Conservation (phyloP, 2,113 vertebrate species). For the Thamnophis sirtalis region DNA sequence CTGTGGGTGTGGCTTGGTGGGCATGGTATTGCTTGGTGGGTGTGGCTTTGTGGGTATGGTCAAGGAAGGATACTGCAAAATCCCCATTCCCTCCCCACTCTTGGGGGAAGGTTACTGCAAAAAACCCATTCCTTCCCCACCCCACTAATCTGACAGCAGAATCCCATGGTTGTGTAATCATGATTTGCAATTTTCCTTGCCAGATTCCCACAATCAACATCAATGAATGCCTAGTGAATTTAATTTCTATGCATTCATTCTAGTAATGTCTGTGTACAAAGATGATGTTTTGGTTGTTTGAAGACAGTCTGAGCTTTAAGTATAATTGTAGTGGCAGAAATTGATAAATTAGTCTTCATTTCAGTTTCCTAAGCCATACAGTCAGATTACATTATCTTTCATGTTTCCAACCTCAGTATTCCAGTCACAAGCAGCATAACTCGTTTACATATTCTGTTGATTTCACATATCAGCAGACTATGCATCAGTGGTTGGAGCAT, state of each 20-base stretch:
- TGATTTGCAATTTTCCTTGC: background rate
- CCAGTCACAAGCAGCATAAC: background rate
- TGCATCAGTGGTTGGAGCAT: background rate
- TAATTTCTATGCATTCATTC: background rate
- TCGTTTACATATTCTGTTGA: background rate
- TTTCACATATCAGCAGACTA: background rate
- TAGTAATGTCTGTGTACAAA: background rate
- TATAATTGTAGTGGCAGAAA: background rate
- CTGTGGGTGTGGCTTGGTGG: no score
- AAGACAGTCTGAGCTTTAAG: background rate
- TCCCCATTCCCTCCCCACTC: no score
- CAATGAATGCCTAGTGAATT: background rate
- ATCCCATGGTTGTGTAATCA: background rate
- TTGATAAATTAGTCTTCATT: background rate
- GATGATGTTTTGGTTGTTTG: background rate
- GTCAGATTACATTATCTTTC: background rate
- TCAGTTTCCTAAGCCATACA: background rate
- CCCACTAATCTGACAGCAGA: background rate
- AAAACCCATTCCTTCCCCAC: no score
- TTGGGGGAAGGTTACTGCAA: no score
- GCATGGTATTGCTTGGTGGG: no score
- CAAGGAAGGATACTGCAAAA: no score
- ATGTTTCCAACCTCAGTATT: background rate
- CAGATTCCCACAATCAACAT: background rate
- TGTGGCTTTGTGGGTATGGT: no score